Evolutionary conservation across 1,140 invertebrate genomes (phyloP).

Genomic region (Cydia fagiglandana): DNA sequence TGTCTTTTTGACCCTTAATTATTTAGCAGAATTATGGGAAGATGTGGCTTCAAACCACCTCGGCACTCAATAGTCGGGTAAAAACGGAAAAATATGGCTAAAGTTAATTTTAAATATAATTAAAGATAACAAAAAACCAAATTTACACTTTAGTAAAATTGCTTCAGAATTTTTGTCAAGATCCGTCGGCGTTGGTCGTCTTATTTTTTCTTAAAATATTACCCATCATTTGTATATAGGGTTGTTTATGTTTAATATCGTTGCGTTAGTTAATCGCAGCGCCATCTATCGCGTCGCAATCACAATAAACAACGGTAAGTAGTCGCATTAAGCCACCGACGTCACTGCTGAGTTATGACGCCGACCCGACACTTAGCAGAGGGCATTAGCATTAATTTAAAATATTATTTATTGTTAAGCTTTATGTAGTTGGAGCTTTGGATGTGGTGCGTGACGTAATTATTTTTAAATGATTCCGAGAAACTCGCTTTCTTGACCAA

Average conservation of each 20-base stretch:
- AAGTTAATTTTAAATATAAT: no score
- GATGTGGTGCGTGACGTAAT: conserved; percentile 26
- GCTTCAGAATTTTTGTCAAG: no score
- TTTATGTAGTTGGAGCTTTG: conserved; percentile 39
- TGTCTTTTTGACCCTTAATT: no score
- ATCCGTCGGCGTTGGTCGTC: no score
- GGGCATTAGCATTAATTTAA: conserved; percentile 58
- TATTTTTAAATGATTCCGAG: not conserved
- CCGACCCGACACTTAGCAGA: conserved; percentile 45
- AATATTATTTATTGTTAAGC: conserved; percentile 57
- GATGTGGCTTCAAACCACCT: no score
- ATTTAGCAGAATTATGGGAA: no score
- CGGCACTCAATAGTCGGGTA: no score
- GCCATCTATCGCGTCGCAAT: conserved; percentile 49
- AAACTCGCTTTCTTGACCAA: not conserved
- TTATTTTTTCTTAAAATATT: no score
- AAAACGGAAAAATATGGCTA: no score
- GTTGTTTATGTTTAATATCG: not conserved
- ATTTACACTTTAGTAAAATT: no score
- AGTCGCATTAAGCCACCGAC: conserved; percentile 45
- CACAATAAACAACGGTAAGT: conserved; percentile 49
- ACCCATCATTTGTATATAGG: no score
- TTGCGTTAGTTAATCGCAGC: conserved; percentile 1
- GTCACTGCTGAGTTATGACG: conserved; percentile 50
- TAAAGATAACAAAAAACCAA: no score